Evolutionary conservation across 2,113 vertebrate species (phyloP), one percentile per base, ranked within the genome.

Genomic region (Anolis sagrei): DNA sequence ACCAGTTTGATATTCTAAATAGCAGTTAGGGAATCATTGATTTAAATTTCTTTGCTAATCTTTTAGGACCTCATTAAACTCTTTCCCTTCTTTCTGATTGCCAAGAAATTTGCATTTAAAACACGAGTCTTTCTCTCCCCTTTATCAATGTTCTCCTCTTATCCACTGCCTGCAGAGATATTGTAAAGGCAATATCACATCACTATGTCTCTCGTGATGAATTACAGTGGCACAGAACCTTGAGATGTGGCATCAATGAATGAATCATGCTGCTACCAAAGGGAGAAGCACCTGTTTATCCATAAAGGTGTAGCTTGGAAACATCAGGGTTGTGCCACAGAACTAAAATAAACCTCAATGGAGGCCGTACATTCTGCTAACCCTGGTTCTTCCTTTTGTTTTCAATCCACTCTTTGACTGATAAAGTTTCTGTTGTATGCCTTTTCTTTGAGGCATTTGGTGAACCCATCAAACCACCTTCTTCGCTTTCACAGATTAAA

Each of bases 201-300:
- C 54, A 34, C 58, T 77, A 79, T 70, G 89, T 92, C 86, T 85
- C 3, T 72, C 29, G n/a, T 44, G 84, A 81, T 66, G 86, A 87
- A 87, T 68, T 87, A 32, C 81, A 77, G 25, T 79, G 76, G 6
- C 39, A 80, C 48, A 79, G 77, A 48, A 88, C 84, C 85, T 90
- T 77, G 88, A 66, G 70, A 78, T 85, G 5, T 90, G 21, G 82
- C 74, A 34, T 76, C 51, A 83, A 14, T 84, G 81, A 68, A 93
- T 87, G 84, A 91, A 82, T 79, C 81, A 72, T 82, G 83, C 70
- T 78, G 58, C 32, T 81, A 86, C 93, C 93, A 77, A 4, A 36
- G 61, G 32, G 75, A 90, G 69, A 79, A 88, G 76, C 90, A 82
- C 82, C 84, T 92, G 29, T 91, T 87, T 89, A 90, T 92, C 88